These are phyloP conservation scores for Spatulosminthurus flaviceps DNA, from an alignment of 2,888 invertebrate species.

Conservation along the genomic window DNA sequence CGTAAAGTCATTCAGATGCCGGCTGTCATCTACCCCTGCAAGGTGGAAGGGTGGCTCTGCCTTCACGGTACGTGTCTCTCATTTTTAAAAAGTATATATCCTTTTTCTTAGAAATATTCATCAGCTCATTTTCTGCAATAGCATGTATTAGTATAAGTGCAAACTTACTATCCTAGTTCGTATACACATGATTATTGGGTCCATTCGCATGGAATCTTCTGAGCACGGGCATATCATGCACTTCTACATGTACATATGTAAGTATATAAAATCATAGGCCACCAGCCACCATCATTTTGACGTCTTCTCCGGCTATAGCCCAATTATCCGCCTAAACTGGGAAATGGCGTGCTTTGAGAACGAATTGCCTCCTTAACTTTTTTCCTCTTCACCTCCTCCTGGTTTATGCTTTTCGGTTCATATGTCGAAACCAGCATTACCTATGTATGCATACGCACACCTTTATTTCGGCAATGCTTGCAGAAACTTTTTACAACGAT, in stretches of 20 bases:
- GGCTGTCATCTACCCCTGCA: conserved; percentile 69
- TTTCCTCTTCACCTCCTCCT: background rate
- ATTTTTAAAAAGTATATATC: conserved; percentile 27
- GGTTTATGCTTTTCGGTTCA: conserved; percentile 4
- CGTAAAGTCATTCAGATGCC: conserved; percentile 65
- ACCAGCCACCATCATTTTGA: conserved; percentile 6
- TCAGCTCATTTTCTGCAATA: background rate
- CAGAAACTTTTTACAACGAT: too few species aligned
- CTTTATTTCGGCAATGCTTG: too few species aligned
- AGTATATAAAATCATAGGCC: background rate
- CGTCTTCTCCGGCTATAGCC: conserved; percentile 1
- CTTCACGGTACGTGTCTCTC: conserved; percentile 69
- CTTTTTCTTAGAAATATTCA: background rate
- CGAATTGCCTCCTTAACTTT: conserved; percentile 35
- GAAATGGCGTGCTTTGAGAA: conserved; percentile 34
- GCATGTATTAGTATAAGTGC: too few species aligned
- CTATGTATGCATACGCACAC: too few species aligned
- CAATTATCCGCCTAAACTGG: conserved; percentile 38
- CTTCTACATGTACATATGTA: too few species aligned
- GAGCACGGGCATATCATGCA: too few species aligned
- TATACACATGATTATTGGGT: too few species aligned
- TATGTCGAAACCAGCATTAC: background rate
- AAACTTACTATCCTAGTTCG: too few species aligned
- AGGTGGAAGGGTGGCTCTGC: conserved; percentile 73
- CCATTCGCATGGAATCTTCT: too few species aligned